Base-by-base conservation (phyloP, 1,140 invertebrate genomes). In the Drosophila pseudoananassae region DNA sequence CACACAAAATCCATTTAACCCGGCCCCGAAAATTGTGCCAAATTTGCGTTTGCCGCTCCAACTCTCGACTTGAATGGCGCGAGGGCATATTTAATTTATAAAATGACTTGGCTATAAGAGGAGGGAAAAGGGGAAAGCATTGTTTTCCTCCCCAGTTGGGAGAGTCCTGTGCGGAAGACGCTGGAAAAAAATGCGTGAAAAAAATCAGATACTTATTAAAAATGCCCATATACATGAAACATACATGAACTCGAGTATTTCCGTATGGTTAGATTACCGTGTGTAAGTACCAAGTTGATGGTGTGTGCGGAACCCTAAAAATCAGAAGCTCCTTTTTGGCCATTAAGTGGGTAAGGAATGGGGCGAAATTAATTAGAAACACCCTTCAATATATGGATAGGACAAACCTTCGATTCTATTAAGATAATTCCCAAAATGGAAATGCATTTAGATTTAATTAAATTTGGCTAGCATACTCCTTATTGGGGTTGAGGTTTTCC, bases 181-280 rank as follows among this genome's bases (percentile, higher is more conserved):
- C 52, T 47, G 20, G 27, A 29, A 40, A 43, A 50, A 46, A 69
- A 61, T 74, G 63, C 70, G 70, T 82, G 56, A 50, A 74, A 60
- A 78, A 70, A 87, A 87, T 87, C 59, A 57, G 83, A 69, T 63
- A 72, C 75, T 88, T 87, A 87, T 87, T 87, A 88, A 87, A 87
- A 87, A 83, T 88, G 83, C 83, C 83, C 84, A 87, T 88, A 78
- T 76, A 78, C 78, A 88, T 87, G 56, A 46, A 88, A 82, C 70
- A 88, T 72, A 65, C 63, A 82, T 80, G 61, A 64, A 27, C 31
- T 29, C 61, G 25, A 49, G 64, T 27, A 56, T 69, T 68, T 71
- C 23, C 56, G 50, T 77, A 55, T 53, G 49, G 31, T 20, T 63
- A 31, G 46, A 60, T 68, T 63, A 57, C 20, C 31, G 20, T 36